Percentiles rank a stretch among this genome's conserved stretches.
Evolutionary conservation across 2,888 invertebrate species (phyloP).

Genomic region (Eupithecia subfuscata): DNA sequence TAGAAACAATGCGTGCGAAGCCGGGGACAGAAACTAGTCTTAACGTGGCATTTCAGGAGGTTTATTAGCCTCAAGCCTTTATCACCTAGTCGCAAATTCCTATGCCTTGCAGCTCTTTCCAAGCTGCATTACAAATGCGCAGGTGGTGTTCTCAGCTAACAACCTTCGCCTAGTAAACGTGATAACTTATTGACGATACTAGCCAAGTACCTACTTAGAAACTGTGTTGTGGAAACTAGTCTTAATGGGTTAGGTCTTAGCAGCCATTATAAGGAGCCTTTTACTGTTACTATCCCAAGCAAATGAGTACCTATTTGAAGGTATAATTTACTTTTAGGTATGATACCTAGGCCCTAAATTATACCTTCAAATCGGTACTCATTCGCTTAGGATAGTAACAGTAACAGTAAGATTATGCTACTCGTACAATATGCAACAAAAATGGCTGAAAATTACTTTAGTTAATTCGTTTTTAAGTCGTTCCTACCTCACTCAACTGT

Average conservation of each 20-base stretch:
- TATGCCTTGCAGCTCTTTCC: background rate
- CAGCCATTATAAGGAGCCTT: no score
- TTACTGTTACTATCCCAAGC: no score
- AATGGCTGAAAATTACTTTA: background rate
- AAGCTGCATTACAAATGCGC: slow-evolving; percentile 30
- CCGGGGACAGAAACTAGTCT: no score
- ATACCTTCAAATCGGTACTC: background rate
- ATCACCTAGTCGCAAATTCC: background rate
- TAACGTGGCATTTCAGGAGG: no score
- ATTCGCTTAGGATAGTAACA: background rate
- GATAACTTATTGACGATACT: slow-evolving; percentile 31
- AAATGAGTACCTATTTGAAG: no score
- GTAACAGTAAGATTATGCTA: background rate
- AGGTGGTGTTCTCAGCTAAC: slow-evolving; percentile 38
- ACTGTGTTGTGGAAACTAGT: background rate
- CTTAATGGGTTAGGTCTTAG: background rate
- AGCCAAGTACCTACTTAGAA: background rate
- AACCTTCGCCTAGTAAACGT: slow-evolving; percentile 30
- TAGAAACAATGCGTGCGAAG: no score
- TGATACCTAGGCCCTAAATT: background rate
- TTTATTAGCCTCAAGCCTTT: background rate
- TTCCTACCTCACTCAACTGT: background rate
- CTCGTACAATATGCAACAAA: background rate
- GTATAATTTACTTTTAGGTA: no score
- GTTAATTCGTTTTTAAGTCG: background rate